Base-by-base conservation (phyloP, 2,888 invertebrate species). In the Flabesymbios commensalis region DNA sequence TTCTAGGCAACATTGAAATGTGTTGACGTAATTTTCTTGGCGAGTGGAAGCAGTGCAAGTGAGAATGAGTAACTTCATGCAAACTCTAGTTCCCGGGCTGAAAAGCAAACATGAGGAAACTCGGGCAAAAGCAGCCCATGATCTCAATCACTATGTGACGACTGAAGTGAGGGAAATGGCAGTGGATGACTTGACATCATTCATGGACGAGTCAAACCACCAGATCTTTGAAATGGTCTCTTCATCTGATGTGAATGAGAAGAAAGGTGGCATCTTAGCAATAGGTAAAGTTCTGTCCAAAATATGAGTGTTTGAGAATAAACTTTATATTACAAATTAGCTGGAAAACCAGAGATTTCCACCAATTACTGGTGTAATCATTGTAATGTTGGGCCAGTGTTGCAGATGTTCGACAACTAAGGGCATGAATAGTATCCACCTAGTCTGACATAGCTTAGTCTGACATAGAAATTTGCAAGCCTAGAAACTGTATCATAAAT, bases 171-270 rank as follows among this genome's bases (percentile, higher is more conserved):
- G 78, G 31, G 79, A 80, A 57, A 91, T 93, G 72, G 90, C 93
- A 1, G 89, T 90, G 62, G 96, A 96, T 78, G 95, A 95, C 78
- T 88, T 94, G 68, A 90, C 91, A 28, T 87, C 88, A 64, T 96
- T 97, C 80, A 90, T 96, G 83, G 96, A 97, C 80, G 93, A 93
- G 71, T 94, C 96, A 79, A 95, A 95, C 81, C 92, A 93, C 78
- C 92, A 94, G 78, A 95, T 97, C 70, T 93, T 93, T 81, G 93
- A 94, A 81, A 94, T 97, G 95, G 93, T 96, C 2, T 92, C 93
- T 17, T 92, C 93, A 72, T 88, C 90, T 48, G 95, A 97, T 81
- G 89, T 91, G 36, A 92, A 93, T 33, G 57, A 61, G 24, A 64
- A 61, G 45, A 61, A 64, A 32, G 63, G 63, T 22, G 63, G 59